These are phyloP conservation scores for Hylyphantes graminicola DNA, from an alignment of 1,140 invertebrate genomes.

Conservation along the genomic window DNA sequence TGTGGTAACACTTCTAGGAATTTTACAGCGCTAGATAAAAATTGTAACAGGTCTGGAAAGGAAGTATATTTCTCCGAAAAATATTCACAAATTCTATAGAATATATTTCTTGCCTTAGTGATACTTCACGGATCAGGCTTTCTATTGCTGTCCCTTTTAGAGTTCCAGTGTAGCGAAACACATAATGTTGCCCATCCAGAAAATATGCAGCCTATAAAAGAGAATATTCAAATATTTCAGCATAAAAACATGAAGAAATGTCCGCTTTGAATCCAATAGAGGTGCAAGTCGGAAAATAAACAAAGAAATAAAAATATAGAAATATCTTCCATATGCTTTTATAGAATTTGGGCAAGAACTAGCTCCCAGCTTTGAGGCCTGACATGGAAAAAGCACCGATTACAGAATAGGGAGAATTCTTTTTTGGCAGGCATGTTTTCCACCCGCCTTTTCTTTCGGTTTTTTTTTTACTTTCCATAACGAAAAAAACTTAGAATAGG, in stretches of 20 bases:
- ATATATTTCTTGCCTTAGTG: no score
- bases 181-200: conserved; percentile 21
- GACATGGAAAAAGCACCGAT: conserved; percentile 31
- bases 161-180: conserved; percentile 13
- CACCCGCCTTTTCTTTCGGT: background rate
- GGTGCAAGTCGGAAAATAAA: conserved; percentile 19
- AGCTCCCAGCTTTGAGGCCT: conserved; percentile 2
- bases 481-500: background rate
- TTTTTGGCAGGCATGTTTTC: background rate
- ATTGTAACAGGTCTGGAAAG: no score
- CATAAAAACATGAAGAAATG: background rate
- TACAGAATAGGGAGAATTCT: conserved; percentile 43
- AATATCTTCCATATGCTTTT: conserved; percentile 39
- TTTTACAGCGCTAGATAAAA: no score
- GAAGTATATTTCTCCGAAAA: no score
- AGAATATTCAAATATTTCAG: background rate
- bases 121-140: no score
- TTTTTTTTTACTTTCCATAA: conserved; percentile 11
- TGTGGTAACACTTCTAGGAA: no score
- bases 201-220: conserved; percentile 7
- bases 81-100: no score
- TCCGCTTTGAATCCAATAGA: background rate
- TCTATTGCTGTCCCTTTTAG: background rate
- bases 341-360: conserved; percentile 33
- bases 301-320: conserved; percentile 7